Evolutionary conservation across 2,113 vertebrate species (phyloP), one percentile per base, ranked within the genome.

Genomic region (Orientallactaga bullata): DNA sequence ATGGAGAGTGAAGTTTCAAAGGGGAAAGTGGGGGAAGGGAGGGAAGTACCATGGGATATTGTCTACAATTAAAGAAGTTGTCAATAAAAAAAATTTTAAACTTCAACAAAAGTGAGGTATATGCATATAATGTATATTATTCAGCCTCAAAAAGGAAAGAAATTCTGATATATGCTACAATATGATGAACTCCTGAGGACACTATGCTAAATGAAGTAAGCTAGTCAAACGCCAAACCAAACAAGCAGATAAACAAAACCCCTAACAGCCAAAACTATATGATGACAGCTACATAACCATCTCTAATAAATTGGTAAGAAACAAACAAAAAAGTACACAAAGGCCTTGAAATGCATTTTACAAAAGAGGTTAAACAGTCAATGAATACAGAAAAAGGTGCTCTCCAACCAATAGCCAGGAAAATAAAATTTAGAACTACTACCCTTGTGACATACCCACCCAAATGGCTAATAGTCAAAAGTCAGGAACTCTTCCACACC

Each of bases 401-500:
- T 94, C 80, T 94, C 61, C 32, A 73, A 68, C 28, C 10, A 92
- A 37, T 71, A 28, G 42, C 65, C 66, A 79, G 32, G 21, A 73
- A 86, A 80, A 92, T 58, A 85, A 89, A 93, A 84, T 84, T n/a
- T 83, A 21, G 51, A 81, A 89, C 30, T 32, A 47, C 37, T 78
- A 86, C 4, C 89, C 11, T 51, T 77, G 23, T 2, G 15, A 77
- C 21, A 83, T 51, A 68, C 0, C 20, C 21, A 79, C 35, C 13
- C 81, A 30, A 94, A 86, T 2, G 21, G 30, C 63, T 80, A 74
- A 77, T 12, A 26, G 63, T 5, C 51, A 72, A 55, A 77, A 93
- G 20, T 61, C 11, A 87, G 63, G 65, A 71, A 39, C 37, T 77
- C 42, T 72, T 85, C 71, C 26, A 85, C 32, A 63, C 5, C 81